A percentile compares a stretch with the other conserved stretches of the same genome.
phyloP scores from a whole-genome alignment of 2,113 vertebrate genomes.

The Pampusana beccarii region DNA sequence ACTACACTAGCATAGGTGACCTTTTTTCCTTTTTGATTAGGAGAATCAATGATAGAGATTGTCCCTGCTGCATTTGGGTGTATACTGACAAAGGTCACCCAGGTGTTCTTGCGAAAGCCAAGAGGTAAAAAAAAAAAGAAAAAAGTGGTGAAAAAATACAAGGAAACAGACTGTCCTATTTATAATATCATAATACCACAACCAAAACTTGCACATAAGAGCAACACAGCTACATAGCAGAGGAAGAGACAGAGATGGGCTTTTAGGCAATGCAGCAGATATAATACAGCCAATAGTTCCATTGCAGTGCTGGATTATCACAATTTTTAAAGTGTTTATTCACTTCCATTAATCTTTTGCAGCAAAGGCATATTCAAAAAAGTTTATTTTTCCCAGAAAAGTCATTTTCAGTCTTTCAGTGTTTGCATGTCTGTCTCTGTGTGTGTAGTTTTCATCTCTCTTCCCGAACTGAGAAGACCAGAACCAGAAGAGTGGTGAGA shows the following conservation, averaged over 20 bases:
- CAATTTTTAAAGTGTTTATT: not conserved
- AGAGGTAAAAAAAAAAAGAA: rapidly evolving
- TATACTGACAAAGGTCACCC: not conserved
- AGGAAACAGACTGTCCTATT: not conserved
- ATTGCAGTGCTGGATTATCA: not conserved
- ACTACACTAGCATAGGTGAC: not conserved
- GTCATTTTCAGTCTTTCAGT: not conserved
- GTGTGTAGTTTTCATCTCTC: not conserved
- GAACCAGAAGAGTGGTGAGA: not conserved
- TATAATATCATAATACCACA: not conserved
- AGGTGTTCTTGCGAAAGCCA: not conserved
- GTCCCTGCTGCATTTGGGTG: not conserved
- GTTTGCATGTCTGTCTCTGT: not conserved
- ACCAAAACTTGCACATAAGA: not conserved
- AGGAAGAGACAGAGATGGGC: not conserved
- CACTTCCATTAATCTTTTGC: not conserved
- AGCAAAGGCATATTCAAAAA: not conserved
- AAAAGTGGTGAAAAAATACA: too few species aligned
- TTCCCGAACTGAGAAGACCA: not conserved
- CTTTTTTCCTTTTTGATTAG: not conserved
- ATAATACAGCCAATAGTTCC: not conserved
- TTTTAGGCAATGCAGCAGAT: not conserved
- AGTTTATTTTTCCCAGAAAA: not conserved
- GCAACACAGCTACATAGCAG: not conserved
- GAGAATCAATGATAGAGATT: not conserved